A percentile compares a stretch with the other conserved stretches of the same genome.
These are phyloP conservation scores for Aporophyla nigra DNA, from an alignment of 2,888 invertebrate genomes.

Conservation along the genomic window DNA sequence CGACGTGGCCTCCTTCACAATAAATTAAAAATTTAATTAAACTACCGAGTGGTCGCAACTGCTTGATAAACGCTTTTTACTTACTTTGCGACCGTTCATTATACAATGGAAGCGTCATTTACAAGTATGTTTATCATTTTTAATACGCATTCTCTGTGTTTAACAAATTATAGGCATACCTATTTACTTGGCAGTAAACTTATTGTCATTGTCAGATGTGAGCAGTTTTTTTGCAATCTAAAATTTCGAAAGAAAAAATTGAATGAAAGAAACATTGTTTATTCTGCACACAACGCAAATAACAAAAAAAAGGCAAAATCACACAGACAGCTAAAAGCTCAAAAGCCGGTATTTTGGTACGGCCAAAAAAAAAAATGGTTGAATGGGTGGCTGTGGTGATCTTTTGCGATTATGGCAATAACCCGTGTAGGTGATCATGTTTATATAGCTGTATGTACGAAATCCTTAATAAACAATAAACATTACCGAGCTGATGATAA, in stretches of 20 bases:
- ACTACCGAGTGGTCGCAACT: conserved; percentile 83
- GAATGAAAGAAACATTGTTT: too few species aligned
- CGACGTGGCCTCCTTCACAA: conserved; percentile 82
- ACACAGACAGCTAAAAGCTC: too few species aligned
- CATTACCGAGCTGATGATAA: conserved; percentile 6
- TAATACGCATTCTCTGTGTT: conserved; percentile 24
- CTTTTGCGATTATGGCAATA: neutral
- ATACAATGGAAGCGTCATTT: conserved; percentile 64
- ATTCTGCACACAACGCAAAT: too few species aligned
- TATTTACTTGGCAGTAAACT: conserved; percentile 12
- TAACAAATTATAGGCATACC: conserved; percentile 22
- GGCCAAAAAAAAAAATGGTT: too few species aligned
- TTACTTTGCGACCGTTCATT: conserved; percentile 78
- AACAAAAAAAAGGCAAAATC: too few species aligned
- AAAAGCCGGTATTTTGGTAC: too few species aligned
- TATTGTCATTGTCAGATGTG: neutral
- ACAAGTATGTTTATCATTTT: conserved; percentile 59
- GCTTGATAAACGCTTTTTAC: conserved; percentile 85
- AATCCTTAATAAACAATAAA: conserved; percentile 3
- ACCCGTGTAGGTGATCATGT: neutral
- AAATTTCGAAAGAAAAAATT: too few species aligned
- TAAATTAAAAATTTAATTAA: conserved; percentile 89
- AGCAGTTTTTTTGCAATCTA: neutral
- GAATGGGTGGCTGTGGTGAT: neutral
- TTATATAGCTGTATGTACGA: neutral